These are phyloP conservation scores for Pyrgilauda ruficollis DNA, from an alignment of 2,113 vertebrate species.

Conservation along the genomic window DNA sequence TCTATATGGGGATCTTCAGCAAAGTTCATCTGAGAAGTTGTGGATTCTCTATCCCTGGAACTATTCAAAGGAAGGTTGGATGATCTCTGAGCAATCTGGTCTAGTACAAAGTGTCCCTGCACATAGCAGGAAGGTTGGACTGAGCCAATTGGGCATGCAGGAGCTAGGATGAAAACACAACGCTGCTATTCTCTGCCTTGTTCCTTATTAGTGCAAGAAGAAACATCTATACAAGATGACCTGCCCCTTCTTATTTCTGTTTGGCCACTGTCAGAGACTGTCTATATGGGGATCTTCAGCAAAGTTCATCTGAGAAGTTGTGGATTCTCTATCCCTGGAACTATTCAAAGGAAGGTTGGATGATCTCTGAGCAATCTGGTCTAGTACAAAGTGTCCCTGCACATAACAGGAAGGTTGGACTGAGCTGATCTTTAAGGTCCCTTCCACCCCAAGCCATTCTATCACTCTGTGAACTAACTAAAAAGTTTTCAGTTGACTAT, in stretches of 20 bases:
- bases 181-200: neutral
- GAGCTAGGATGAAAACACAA: neutral
- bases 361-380: neutral
- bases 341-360: neutral
- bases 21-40: neutral
- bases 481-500: neutral
- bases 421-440: accelerated
- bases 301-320: neutral
- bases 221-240: neutral
- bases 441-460: neutral
- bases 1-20: neutral
- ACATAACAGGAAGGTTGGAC: neutral
- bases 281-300: neutral
- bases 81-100: neutral
- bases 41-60: neutral
- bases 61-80: neutral
- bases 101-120: neutral
- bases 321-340: neutral
- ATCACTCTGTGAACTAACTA: neutral
- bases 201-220: accelerated
- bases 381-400: neutral
- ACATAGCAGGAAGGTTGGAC: neutral
- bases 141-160: accelerated
- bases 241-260: neutral
- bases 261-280: neutral